Evolutionary conservation across 2,888 invertebrate species (phyloP).

Genomic region (Ormyrus rosae): DNA sequence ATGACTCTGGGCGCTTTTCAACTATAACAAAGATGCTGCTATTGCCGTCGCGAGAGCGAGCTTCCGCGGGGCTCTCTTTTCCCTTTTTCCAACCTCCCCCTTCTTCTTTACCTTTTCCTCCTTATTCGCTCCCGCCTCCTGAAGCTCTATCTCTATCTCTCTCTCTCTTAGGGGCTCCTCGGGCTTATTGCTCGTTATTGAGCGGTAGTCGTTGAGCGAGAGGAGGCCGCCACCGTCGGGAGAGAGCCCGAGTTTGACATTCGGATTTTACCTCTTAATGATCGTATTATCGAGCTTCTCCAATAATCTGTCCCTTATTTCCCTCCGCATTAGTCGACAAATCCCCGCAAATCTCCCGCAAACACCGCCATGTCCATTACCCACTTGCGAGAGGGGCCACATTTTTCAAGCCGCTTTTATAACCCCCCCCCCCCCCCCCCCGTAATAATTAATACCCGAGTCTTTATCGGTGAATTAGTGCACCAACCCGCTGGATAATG

Average conservation of each 20-base stretch:
- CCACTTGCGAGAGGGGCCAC: too few relatives aligned
- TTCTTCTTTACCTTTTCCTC: conserved; percentile 31
- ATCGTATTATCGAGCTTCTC: conserved; percentile 44
- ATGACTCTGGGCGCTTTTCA: conserved; percentile 45
- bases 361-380: neutral
- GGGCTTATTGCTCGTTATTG: conserved; percentile 55
- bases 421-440: too few relatives aligned
- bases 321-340: conserved; percentile 36
- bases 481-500: too few relatives aligned
- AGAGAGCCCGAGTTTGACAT: conserved; percentile 40
- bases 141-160: neutral
- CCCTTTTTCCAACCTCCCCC: conserved; percentile 21
- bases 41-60: conserved; percentile 33
- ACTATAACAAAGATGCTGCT: conserved; percentile 53
- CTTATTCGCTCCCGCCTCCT: neutral
- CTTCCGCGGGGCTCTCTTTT: conserved; percentile 28
- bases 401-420: too few relatives aligned
- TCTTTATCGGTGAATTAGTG: too few relatives aligned
- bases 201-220: conserved; percentile 48
- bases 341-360: conserved; percentile 1
- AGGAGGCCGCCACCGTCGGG: neutral
- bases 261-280: conserved; percentile 52
- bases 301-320: conserved; percentile 51
- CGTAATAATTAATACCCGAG: too few relatives aligned
- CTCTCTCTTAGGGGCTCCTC: conserved; percentile 15